Conservation (phyloP, 2,888 invertebrate species). For the Helleia helle region DNA sequence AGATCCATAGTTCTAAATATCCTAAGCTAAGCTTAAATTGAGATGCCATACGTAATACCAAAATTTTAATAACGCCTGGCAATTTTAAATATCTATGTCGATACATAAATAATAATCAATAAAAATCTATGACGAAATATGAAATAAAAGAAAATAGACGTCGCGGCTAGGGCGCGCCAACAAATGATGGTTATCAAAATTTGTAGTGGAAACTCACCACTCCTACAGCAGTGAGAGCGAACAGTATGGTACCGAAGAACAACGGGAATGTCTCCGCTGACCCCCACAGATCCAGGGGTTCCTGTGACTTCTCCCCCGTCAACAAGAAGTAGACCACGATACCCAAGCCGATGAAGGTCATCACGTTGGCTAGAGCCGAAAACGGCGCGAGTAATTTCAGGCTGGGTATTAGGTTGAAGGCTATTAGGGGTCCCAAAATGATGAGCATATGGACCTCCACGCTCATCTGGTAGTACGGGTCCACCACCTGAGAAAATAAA, state of each 20-base stretch:
- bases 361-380: conserved; percentile 85
- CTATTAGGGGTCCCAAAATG: conserved; percentile 78
- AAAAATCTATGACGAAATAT: no score
- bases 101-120: no score
- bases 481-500: conserved; percentile 64
- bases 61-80: no score
- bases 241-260: conserved; percentile 92
- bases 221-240: conserved; percentile 89
- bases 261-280: conserved; percentile 75
- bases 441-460: conserved; percentile 78
- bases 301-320: conserved; percentile 59
- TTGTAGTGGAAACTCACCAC: conserved; percentile 75
- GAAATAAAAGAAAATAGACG: no score
- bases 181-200: no score
- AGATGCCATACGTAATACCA: no score
- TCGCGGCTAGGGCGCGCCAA: no score
- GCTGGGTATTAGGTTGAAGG: conserved; percentile 82
- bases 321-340: conserved; percentile 83
- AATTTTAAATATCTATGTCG: no score
- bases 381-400: conserved; percentile 87
- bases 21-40: no score
- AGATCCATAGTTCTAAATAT: no score
- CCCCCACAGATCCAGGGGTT: conserved; percentile 57
- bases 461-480: conserved; percentile 49
- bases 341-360: conserved; percentile 83